A percentile compares a stretch with the other conserved stretches of the same genome.
Conservation (phyloP, 1,140 invertebrate genomes). For the Eulimnadia texana region DNA sequence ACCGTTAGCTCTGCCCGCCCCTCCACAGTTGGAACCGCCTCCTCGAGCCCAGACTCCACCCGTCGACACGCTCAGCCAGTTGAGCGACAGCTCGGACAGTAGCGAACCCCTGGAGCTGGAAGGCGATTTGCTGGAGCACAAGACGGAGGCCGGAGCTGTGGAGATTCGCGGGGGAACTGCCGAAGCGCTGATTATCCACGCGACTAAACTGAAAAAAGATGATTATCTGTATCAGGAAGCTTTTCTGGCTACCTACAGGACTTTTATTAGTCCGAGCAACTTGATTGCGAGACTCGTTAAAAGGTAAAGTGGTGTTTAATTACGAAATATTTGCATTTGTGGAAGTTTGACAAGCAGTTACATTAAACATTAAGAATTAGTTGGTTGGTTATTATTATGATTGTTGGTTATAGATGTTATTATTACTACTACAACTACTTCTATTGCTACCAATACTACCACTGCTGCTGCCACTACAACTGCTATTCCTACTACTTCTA, state of each 20-base stretch:
- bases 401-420: too few species aligned
- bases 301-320: slow-evolving; percentile 44
- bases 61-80: background rate
- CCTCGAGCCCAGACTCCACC: background rate
- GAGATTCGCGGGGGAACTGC: slow-evolving; percentile 78
- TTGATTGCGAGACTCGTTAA: slow-evolving; percentile 74
- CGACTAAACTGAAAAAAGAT: slow-evolving; percentile 79
- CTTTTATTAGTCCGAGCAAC: slow-evolving; percentile 76
- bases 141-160: slow-evolving; percentile 68
- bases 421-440: too few species aligned
- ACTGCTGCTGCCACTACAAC: too few species aligned
- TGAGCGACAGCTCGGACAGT: slow-evolving; percentile 25
- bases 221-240: slow-evolving; percentile 92
- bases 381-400: too few species aligned
- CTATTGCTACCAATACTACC: too few species aligned
- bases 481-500: too few species aligned
- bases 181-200: slow-evolving; percentile 82
- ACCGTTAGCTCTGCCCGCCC: background rate
- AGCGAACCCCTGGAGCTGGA: slow-evolving; percentile 67
- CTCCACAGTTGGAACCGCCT: too few species aligned
- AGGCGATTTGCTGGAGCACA: slow-evolving; percentile 59
- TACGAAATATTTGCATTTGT: too few species aligned
- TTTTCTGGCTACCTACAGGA: slow-evolving; percentile 90
- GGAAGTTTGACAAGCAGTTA: too few species aligned
- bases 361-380: too few species aligned